Conservation (phyloP, 64 coral and sea anemone species). For the Platygyra sinensis region DNA sequence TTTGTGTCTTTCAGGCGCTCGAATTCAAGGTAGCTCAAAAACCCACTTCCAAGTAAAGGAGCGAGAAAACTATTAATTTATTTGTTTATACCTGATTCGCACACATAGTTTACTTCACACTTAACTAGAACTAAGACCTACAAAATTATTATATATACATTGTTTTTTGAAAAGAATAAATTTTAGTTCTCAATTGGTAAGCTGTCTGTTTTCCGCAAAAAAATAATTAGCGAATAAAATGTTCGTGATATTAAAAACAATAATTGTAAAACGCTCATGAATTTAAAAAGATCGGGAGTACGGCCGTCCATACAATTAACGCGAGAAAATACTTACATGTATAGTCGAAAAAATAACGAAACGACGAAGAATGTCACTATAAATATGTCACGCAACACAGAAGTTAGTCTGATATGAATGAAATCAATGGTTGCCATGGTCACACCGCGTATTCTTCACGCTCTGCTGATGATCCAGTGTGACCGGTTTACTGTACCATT, state of each 20-base stretch:
- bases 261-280: background rate
- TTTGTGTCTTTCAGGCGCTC: too few species aligned
- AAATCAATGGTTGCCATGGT: background rate
- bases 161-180: conserved; percentile 2
- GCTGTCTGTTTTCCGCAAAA: background rate
- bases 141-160: background rate
- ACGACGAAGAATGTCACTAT: background rate
- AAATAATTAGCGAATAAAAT: background rate
- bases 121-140: background rate
- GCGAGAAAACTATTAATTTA: background rate
- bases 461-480: background rate
- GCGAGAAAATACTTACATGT: background rate
- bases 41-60: too few species aligned
- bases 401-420: background rate
- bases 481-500: background rate
- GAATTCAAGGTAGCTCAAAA: too few species aligned
- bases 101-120: background rate
- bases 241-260: background rate
- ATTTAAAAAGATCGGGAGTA: background rate
- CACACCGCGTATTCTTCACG: background rate
- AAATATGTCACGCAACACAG: background rate
- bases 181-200: background rate
- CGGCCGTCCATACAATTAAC: background rate
- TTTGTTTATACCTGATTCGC: background rate
- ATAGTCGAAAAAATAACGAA: background rate